Evolutionary conservation across 2,797 vertebrate genomes (phyloP).

Genomic region (Rhinoraja longicauda): DNA sequence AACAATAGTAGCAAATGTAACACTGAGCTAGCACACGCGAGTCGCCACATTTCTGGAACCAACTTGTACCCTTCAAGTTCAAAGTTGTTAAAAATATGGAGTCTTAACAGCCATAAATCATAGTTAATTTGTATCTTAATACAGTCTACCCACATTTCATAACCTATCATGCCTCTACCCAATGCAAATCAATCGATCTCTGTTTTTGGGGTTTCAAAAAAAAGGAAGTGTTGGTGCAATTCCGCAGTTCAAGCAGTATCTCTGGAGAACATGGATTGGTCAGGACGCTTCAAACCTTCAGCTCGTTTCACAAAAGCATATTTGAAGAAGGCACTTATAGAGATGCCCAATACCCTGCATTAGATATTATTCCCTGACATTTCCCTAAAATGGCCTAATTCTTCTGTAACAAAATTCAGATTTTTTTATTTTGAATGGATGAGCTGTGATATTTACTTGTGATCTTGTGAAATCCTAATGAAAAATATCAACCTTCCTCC

Average conservation of each 20-base stretch:
- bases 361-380: neutral
- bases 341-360: neutral
- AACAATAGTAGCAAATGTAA: too few species aligned
- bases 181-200: neutral
- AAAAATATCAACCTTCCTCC: constrained; percentile 8
- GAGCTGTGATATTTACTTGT: neutral
- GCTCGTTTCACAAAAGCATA: too few species aligned
- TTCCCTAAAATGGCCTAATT: neutral
- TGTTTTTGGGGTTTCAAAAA: too few species aligned
- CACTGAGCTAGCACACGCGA: too few species aligned
- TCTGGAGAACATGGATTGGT: too few species aligned
- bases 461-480: neutral
- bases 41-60: too few species aligned
- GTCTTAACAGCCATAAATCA: neutral
- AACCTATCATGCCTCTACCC: too few species aligned
- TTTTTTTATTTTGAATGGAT: neutral
- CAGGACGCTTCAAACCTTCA: neutral
- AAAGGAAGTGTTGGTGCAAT: too few species aligned
- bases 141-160: neutral
- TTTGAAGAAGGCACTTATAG: neutral
- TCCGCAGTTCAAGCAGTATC: too few species aligned
- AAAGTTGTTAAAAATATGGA: too few species aligned
- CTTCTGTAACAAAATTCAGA: neutral
- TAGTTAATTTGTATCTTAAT: neutral
- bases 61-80: too few species aligned